Evolutionary conservation across 2,888 invertebrate species (phyloP).

Genomic region (Zelleria hepariella): DNA sequence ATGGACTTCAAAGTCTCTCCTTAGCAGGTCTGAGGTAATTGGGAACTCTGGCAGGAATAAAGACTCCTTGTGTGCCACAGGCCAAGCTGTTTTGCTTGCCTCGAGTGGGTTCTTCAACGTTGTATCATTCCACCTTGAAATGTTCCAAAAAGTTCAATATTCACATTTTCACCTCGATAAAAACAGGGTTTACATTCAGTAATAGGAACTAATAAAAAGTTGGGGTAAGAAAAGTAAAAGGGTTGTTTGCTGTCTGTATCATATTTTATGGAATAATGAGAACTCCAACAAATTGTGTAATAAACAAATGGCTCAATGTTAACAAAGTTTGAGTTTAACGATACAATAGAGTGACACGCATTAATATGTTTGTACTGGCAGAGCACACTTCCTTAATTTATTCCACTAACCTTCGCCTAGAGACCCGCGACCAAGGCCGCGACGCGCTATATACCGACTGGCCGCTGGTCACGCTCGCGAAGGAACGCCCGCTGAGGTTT

Average conservation of each 20-base stretch:
- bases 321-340: no score
- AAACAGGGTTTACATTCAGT: no score
- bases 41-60: constrained; percentile 92
- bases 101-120: constrained; percentile 72
- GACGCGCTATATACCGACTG: constrained; percentile 74
- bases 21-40: constrained; percentile 72
- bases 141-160: no score
- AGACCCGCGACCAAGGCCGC: constrained; percentile 77
- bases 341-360: not conserved
- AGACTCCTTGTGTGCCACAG: constrained; percentile 84
- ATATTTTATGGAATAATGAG: no score
- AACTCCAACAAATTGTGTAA: no score
- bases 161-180: no score
- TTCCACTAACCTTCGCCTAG: constrained; percentile 73
- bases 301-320: no score
- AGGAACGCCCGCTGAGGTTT: constrained; percentile 74
- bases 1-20: constrained; percentile 76
- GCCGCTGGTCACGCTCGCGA: constrained; percentile 71
- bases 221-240: no score
- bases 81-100: constrained; percentile 83
- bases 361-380: no score
- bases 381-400: constrained; percentile 21
- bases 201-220: no score
- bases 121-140: constrained; percentile 76
- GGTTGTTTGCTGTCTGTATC: no score